These are phyloP conservation scores for Pristionchus exspectatus DNA, from an alignment of 2,888 invertebrate species.

Conservation along the genomic window DNA sequence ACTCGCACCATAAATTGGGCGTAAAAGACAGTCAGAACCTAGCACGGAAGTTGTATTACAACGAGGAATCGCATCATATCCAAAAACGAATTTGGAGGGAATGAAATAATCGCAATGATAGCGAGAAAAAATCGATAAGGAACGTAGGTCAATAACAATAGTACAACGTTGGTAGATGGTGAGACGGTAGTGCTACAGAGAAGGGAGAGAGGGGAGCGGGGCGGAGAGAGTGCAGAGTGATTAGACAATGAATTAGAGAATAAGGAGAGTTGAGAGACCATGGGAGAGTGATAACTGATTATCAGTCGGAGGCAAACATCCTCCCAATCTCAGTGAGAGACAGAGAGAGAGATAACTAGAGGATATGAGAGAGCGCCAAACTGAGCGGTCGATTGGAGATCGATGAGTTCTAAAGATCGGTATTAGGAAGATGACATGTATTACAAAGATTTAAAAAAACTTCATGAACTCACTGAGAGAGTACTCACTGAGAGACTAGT, in stretches of 20 bases:
- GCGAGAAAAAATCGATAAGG: not conserved
- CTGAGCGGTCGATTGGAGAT: not conserved
- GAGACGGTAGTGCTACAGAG: slow-evolving; percentile 19
- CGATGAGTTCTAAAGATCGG: not conserved
- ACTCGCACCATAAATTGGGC: not conserved
- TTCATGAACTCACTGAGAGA: not conserved
- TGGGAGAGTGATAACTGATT: slow-evolving; percentile 27
- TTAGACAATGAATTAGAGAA: not conserved
- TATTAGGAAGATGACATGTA: not conserved
- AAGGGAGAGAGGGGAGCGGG: not conserved
- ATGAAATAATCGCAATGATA: not conserved
- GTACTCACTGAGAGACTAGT: too few relatives aligned
- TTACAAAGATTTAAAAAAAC: not conserved
- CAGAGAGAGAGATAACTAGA: not conserved
- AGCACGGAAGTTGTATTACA: not conserved
- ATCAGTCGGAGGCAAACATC: slow-evolving; percentile 45
- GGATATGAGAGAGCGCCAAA: slow-evolving; percentile 24
- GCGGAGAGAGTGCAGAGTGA: not conserved
- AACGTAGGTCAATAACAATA: slow-evolving; percentile 26
- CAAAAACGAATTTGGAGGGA: not conserved
- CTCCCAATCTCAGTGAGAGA: slow-evolving; percentile 14
- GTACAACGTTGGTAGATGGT: slow-evolving; percentile 31
- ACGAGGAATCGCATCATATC: not conserved
- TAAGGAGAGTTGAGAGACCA: not conserved
- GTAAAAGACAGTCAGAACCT: not conserved